Conservation (phyloP, 2,797 vertebrate species). For the Acrossocheilus wenchowensis region DNA sequence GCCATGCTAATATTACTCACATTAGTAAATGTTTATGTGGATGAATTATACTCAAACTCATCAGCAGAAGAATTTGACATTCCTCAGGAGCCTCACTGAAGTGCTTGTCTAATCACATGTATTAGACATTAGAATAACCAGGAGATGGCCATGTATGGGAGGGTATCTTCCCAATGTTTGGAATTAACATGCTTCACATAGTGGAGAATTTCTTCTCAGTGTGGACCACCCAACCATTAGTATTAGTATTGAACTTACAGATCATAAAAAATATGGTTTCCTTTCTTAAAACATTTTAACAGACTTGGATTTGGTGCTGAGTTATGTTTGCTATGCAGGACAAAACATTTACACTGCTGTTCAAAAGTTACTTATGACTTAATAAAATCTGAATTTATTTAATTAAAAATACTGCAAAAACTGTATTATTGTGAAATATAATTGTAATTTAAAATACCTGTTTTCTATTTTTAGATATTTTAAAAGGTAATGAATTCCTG, state of each 20-base stretch:
- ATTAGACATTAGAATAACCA: background rate
- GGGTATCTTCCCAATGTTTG: background rate
- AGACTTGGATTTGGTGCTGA: background rate
- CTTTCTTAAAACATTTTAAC: conserved; percentile 33
- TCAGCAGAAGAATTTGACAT: background rate
- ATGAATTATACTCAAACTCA: conserved; percentile 6
- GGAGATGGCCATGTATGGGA: background rate
- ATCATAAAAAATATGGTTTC: conserved; percentile 11
- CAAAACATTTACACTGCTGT: background rate
- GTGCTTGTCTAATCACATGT: conserved; percentile 9
- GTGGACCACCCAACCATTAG: conserved; percentile 1
- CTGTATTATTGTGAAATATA: background rate
- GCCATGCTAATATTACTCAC: conserved; percentile 23
- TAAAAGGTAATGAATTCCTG: too few species aligned
- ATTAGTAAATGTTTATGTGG: conserved; percentile 9
- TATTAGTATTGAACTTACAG: conserved; percentile 10
- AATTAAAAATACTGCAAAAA: background rate
- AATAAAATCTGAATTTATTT: background rate
- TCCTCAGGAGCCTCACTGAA: background rate
- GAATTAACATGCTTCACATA: background rate
- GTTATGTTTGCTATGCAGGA: background rate
- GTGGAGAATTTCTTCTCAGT: background rate
- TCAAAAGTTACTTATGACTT: background rate
- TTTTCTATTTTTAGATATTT: too few species aligned
- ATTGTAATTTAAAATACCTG: too few species aligned